Evolutionary conservation across 1,140 invertebrate genomes (phyloP).

Genomic region (Eueides isabella): DNA sequence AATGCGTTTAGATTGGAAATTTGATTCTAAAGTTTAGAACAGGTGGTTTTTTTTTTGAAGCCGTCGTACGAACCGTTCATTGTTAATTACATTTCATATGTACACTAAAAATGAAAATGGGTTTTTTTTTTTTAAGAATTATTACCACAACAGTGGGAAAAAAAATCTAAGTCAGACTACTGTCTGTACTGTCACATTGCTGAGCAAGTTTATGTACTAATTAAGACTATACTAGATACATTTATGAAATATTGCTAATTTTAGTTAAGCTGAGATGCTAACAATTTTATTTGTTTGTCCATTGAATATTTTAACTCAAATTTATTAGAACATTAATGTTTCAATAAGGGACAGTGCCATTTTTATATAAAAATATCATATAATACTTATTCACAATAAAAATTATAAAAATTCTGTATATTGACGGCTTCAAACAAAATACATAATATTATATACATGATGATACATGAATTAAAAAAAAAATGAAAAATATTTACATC

Average conservation of each 20-base stretch:
- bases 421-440: conserved; percentile 7
- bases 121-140: too few species aligned
- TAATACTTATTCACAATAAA: neutral
- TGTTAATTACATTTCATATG: neutral
- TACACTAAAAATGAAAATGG: too few species aligned
- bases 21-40: neutral
- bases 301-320: too few species aligned
- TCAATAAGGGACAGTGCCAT: neutral
- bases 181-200: too few species aligned
- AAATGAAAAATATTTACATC: neutral
- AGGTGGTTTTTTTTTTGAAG: conserved; percentile 3
- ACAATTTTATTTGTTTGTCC: too few species aligned
- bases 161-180: too few species aligned
- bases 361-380: neutral
- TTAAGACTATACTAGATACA: too few species aligned
- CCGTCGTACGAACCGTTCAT: neutral
- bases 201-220: neutral
- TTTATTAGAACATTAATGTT: too few species aligned
- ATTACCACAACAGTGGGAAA: too few species aligned
- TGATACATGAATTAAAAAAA: neutral
- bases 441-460: neutral
- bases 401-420: neutral
- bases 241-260: too few species aligned
- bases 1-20: neutral
- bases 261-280: too few species aligned